Percentiles rank a stretch among this genome's conserved stretches.
Conservation (phyloP, 2,797 vertebrate genomes). For the Girardinus metallicus region DNA sequence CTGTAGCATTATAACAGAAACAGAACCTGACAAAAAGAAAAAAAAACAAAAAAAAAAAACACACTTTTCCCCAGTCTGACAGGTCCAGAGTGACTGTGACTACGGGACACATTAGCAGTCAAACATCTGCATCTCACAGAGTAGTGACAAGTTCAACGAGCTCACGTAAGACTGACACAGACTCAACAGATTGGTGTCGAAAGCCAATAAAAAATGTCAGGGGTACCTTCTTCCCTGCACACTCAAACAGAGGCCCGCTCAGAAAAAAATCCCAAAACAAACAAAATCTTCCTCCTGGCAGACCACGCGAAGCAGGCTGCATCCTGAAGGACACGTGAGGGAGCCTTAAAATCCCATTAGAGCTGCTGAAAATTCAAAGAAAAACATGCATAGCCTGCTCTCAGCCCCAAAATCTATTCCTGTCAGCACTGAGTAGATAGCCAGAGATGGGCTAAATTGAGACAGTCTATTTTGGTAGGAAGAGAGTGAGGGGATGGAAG, state of each 20-base stretch:
- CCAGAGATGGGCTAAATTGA: conserved; percentile 66
- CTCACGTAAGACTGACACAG: conserved; percentile 15
- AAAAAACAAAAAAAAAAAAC: background rate
- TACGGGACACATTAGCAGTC: conserved; percentile 11
- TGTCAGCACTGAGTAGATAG: conserved; percentile 68
- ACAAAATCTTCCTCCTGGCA: conserved; percentile 36
- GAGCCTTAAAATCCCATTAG: conserved; percentile 74
- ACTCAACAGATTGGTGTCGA: background rate
- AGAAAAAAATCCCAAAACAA: conserved; percentile 19
- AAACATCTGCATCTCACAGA: conserved; percentile 27
- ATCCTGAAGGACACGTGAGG: conserved; percentile 61
- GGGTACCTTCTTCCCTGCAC: background rate
- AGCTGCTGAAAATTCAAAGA: conserved; percentile 69
- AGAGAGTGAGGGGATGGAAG: conserved; percentile 55
- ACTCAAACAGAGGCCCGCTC: conserved; percentile 5
- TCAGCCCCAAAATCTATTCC: conserved; percentile 70
- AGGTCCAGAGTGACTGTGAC: conserved; percentile 15
- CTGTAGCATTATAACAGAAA: background rate
- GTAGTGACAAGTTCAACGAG: conserved; percentile 31
- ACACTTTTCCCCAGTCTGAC: background rate
- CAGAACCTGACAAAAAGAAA: background rate
- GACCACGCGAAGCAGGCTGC: conserved; percentile 41
- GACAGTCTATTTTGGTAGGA: conserved; percentile 67
- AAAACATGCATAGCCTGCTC: conserved; percentile 58
- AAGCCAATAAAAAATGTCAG: background rate